Conservation (phyloP, 2,113 vertebrate genomes). For the Phoenicopterus ruber region DNA sequence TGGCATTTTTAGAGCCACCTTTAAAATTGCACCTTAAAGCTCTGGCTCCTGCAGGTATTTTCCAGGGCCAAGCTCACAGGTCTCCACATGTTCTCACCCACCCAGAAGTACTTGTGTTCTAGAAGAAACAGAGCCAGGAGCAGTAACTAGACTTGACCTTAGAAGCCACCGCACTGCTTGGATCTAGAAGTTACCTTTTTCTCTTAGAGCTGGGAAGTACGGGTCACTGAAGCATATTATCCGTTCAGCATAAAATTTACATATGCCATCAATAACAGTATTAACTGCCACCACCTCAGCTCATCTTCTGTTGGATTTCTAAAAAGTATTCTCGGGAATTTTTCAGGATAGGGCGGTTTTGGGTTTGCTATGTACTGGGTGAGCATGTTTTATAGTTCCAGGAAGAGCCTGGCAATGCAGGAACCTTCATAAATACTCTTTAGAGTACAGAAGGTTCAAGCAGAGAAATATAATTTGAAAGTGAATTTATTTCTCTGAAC, state of each 20-base stretch:
- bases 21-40: background rate
- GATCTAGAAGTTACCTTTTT: background rate
- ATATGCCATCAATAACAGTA: background rate
- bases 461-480: background rate
- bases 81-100: background rate
- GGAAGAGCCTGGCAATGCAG: background rate
- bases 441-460: background rate
- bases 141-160: background rate
- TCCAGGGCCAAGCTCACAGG: background rate
- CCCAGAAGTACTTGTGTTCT: rapidly evolving
- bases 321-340: background rate
- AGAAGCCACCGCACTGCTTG: background rate
- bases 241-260: background rate
- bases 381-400: background rate
- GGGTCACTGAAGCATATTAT: background rate
- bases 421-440: background rate
- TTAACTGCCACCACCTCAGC: background rate
- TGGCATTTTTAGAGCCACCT: background rate
- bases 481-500: conserved; percentile 21
- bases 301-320: background rate
- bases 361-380: background rate
- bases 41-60: background rate
- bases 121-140: background rate
- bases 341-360: background rate
- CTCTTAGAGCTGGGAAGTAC: background rate